phyloP scores from a whole-genome alignment of 1,140 invertebrate genomes.

The Halictus rubicundus region DNA sequence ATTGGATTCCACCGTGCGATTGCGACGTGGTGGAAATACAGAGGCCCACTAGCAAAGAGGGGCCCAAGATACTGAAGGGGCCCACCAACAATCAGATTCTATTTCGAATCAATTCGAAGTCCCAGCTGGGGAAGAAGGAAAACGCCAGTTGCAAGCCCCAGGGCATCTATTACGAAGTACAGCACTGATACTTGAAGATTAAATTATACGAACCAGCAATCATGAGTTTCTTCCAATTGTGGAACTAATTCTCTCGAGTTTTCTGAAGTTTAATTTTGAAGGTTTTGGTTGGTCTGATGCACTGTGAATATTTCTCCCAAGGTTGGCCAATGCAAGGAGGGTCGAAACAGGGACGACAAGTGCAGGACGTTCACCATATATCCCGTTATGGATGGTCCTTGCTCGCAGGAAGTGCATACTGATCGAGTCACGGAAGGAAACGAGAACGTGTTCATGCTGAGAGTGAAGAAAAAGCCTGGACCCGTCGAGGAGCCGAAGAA shows the following conservation, averaged over 20 bases:
- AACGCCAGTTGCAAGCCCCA: conserved; percentile 60
- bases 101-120: conserved; percentile 69
- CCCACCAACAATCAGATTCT: conserved; percentile 72
- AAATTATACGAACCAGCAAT: too few relatives aligned
- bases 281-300: too few relatives aligned
- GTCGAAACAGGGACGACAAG: conserved; percentile 49
- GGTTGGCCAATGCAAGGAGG: conserved; percentile 50
- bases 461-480: conserved; percentile 70
- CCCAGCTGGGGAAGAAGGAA: conserved; percentile 39
- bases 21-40: conserved; percentile 73
- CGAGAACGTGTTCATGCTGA: conserved; percentile 72
- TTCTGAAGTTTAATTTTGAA: too few relatives aligned
- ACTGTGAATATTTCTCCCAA: conserved; percentile 6
- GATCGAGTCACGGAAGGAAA: conserved; percentile 69
- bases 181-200: too few relatives aligned
- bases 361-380: conserved; percentile 71
- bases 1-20: conserved; percentile 73
- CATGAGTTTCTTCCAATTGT: too few relatives aligned
- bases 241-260: too few relatives aligned
- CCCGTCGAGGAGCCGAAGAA: conserved; percentile 51
- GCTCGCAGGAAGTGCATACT: conserved; percentile 69
- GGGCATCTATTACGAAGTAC: conserved; percentile 65
- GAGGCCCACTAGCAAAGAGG: conserved; percentile 66
- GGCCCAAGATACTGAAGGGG: conserved; percentile 71
- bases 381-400: conserved; percentile 55